Conservation (phyloP, 64 coral and sea anemone genomes). For the Pocillopora damicornis region DNA sequence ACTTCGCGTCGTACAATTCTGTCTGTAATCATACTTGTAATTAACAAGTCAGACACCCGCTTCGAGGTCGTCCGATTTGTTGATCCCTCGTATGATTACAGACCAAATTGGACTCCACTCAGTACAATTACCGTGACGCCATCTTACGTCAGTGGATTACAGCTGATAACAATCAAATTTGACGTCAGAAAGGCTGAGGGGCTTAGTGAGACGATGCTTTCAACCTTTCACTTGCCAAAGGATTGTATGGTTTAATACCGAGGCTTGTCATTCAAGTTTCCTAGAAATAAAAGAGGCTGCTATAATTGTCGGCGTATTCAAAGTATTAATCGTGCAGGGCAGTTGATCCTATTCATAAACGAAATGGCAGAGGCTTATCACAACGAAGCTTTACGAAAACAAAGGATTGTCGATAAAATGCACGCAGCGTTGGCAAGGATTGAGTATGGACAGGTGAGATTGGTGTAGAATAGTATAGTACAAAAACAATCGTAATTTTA, state of each 20-base stretch:
- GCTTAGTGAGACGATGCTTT: not conserved
- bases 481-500: too few relatives aligned
- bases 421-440: conserved; percentile 9
- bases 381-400: conserved; percentile 26
- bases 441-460: not conserved
- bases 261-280: too few relatives aligned
- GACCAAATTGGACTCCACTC: not conserved
- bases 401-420: conserved; percentile 35
- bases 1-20: too few relatives aligned
- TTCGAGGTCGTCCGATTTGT: too few relatives aligned
- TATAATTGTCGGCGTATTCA: not conserved
- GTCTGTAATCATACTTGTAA: too few relatives aligned
- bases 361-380: conserved; percentile 36
- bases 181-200: not conserved
- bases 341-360: not conserved
- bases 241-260: not conserved
- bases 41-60: too few relatives aligned
- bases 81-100: too few relatives aligned
- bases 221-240: not conserved
- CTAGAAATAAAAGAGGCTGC: too few relatives aligned
- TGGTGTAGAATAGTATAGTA: not conserved
- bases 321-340: not conserved
- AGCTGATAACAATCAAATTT: not conserved
- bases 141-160: too few relatives aligned
- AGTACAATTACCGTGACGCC: too few relatives aligned